Conservation (phyloP, 1,140 invertebrate genomes). For the Danaus plexippus region DNA sequence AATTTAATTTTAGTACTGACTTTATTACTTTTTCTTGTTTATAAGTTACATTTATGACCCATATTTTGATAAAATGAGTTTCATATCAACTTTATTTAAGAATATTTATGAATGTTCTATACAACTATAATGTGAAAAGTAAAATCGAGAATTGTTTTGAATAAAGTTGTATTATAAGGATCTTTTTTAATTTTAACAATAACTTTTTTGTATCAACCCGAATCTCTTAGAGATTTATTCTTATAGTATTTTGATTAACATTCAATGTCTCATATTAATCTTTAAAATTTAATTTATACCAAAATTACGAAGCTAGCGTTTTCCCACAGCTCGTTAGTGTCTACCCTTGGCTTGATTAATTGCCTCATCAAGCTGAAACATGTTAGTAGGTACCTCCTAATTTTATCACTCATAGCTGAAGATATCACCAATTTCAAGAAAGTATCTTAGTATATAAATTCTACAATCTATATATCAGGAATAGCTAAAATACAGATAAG, state of each 20-base stretch:
- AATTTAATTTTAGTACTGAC: constrained; percentile 18
- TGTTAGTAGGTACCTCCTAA: not conserved
- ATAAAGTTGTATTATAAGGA: no score
- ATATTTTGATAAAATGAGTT: constrained; percentile 3
- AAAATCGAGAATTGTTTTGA: no score
- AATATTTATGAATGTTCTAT: no score
- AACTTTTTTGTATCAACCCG: not conserved
- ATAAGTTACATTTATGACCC: constrained; percentile 1
- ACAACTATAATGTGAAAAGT: no score
- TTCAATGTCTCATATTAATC: constrained; percentile 6
- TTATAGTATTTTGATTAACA: not conserved
- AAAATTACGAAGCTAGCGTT: constrained; percentile 2
- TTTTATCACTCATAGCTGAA: no score
- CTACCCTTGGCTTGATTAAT: constrained; percentile 16
- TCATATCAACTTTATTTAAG: no score
- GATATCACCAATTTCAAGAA: no score
- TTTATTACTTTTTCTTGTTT: constrained; percentile 18
- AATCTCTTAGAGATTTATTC: not conserved
- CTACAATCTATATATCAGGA: no score
- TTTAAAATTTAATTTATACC: constrained; percentile 5
- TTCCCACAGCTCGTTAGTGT: constrained; percentile 10
- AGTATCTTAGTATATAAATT: no score
- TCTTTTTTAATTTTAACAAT: no score
- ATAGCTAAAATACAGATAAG: no score
- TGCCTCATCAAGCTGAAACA: constrained; percentile 11